phyloP scores from a whole-genome alignment of 2,113 vertebrate species.

The Micronycteris hirsuta region DNA sequence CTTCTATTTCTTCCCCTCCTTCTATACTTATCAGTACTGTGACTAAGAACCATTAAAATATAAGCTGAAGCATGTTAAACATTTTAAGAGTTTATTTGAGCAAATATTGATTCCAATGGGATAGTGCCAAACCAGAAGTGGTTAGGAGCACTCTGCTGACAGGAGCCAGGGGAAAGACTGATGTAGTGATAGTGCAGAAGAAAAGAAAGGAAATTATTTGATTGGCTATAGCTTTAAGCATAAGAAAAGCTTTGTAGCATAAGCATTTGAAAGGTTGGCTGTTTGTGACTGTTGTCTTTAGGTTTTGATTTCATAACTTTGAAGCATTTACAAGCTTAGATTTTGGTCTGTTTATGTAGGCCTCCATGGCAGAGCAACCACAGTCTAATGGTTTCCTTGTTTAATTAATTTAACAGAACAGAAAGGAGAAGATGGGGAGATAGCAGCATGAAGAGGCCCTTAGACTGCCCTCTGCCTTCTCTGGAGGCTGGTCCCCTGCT shows the following conservation, averaged over 20 bases:
- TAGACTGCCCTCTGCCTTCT: background rate
- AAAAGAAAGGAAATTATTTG: background rate
- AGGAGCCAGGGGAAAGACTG: background rate
- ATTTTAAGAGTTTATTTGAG: background rate
- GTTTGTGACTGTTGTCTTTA: background rate
- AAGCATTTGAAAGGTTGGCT: background rate
- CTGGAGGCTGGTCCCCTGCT: background rate
- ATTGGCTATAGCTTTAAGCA: background rate
- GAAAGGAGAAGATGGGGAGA: background rate
- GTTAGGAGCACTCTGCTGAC: background rate
- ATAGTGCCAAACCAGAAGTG: background rate
- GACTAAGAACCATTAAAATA: background rate
- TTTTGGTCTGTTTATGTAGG: background rate
- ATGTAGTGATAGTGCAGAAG: background rate
- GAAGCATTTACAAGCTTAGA: background rate
- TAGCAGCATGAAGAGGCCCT: background rate
- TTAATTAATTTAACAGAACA: background rate
- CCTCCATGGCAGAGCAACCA: background rate
- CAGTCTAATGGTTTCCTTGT: background rate
- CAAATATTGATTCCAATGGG: background rate
- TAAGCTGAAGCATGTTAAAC: background rate
- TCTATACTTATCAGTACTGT: background rate
- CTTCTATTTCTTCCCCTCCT: background rate
- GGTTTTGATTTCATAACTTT: background rate
- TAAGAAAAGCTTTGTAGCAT: background rate